Base-by-base conservation (phyloP, 2,888 invertebrate species). In the Cybosia mesomella region DNA sequence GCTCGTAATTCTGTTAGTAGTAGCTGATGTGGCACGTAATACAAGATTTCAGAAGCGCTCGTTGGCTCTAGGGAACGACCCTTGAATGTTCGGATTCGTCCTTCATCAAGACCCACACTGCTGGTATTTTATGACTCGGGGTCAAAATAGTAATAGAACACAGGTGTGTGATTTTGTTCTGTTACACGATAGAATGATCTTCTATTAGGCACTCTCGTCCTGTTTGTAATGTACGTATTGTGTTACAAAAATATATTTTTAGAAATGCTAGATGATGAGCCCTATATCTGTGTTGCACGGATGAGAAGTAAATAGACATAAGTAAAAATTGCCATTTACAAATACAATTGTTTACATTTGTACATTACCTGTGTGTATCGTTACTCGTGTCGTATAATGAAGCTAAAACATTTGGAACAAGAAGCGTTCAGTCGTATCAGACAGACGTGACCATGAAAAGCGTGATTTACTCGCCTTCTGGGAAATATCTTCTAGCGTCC, bases 401-500 rank as follows among this genome's bases (percentile, higher is more conserved):
- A 67, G 59, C 66, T 68, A 66, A 72, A 77, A 79, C 68, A 73
- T 73, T 72, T 71, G 68, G 72, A 73, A 74, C 80, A 77, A 78
- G 70, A 76, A 69, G 76, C 78, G 77, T 81, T 83, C 58, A 79
- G 84, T 85, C 83, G 84, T 84, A 82, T 77, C 85, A 84, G 85
- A 83, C 85, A 84, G 84, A 83, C 79, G 84, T 85, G 86, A 84
- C 89, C 89, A 87, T 91, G 91, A 91, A 91, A 89, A 88, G 88
- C 89, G 91, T 92, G 92, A 93, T 93, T 92, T 94, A 93, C 87
- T 83, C 83, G 83, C 83, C 93, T 88, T 90, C 76, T 79, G 93
- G 93, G 94, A 93, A 93, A 93, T 93, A 89, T 89, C 87, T 86
- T 78, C 79, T 84, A 86, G 84, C 84, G 83, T 76, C 81, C 85